These are phyloP conservation scores for Rhingia campestris DNA, from an alignment of 2,888 invertebrate species.

Conservation along the genomic window DNA sequence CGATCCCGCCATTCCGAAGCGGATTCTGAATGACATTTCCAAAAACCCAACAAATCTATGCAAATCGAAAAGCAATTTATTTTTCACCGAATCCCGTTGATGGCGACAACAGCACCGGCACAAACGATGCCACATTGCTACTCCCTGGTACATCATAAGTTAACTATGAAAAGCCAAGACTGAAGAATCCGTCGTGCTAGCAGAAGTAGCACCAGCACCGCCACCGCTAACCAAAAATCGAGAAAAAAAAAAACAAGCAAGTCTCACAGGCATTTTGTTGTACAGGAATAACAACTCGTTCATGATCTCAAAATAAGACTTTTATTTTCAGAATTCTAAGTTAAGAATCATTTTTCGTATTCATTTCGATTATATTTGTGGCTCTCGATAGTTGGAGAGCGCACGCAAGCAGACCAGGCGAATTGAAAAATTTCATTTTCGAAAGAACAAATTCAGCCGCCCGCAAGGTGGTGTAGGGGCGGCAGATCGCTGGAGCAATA, in stretches of 20 bases:
- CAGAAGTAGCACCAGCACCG: conserved; percentile 37
- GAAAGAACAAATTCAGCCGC: not conserved
- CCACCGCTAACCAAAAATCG: conserved; percentile 65
- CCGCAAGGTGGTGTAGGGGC: not conserved
- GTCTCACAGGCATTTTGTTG: conserved; percentile 72
- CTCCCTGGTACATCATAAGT: conserved; percentile 49
- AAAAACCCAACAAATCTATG: conserved; percentile 2
- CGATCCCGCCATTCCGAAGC: conserved; percentile 1
- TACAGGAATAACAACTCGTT: conserved; percentile 74
- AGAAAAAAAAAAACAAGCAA: conserved; percentile 37
- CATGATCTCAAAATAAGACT: conserved; percentile 75
- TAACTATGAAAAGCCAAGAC: conserved; percentile 59
- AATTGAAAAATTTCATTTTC: conserved; percentile 60
- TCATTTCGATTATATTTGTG: conserved; percentile 73
- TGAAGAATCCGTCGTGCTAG: conserved; percentile 57
- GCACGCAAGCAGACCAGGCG: conserved; percentile 52
- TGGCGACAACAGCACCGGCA: not conserved
- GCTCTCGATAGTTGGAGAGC: conserved; percentile 73
- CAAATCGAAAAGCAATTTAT: conserved; percentile 18
- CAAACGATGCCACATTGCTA: conserved; percentile 36
- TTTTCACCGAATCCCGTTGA: conserved; percentile 10
- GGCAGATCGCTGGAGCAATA: conserved; percentile 6
- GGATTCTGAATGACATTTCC: conserved; percentile 27
- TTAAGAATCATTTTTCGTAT: conserved; percentile 74
- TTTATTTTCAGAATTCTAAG: conserved; percentile 75